A percentile compares a stretch with the other conserved stretches of the same genome.
Conservation (phyloP, 1,140 invertebrate species). For the Brachystomella parvula region DNA sequence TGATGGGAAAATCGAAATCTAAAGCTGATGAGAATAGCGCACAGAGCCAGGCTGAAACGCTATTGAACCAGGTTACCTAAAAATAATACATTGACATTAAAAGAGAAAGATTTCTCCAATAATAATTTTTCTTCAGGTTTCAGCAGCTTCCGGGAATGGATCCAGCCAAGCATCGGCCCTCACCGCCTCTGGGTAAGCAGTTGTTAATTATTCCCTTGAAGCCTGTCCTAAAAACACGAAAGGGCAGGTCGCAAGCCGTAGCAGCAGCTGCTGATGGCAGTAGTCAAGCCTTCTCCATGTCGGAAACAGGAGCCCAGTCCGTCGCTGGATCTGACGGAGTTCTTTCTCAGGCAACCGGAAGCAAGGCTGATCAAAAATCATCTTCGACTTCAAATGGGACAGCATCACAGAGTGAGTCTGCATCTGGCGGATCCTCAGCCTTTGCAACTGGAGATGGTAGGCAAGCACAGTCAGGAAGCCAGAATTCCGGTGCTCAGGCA, state of each 20-base stretch:
- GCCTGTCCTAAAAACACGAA: too few relatives aligned
- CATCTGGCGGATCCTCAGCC: background rate
- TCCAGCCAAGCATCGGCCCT: background rate
- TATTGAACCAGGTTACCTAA: background rate
- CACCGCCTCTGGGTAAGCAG: background rate
- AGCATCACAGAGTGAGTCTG: background rate
- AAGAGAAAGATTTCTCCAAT: background rate
- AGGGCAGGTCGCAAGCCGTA: background rate
- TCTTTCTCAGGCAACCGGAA: background rate
- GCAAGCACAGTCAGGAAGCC: background rate
- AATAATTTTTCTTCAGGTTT: too few relatives aligned
- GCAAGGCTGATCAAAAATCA: background rate
- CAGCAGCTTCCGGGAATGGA: background rate
- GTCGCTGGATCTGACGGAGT: background rate
- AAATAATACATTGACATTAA: background rate
- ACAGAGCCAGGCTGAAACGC: background rate
- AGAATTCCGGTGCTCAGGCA: background rate
- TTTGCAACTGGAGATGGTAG: background rate
- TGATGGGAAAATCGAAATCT: background rate
- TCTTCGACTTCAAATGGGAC: background rate
- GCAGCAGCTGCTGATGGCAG: background rate
- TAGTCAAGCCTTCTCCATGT: background rate
- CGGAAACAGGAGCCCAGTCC: background rate
- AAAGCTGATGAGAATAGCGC: background rate
- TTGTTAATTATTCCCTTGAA: background rate